Percentiles rank a stretch among this genome's conserved stretches.
These are phyloP conservation scores for Disparrhopalites patrizii DNA, from an alignment of 2,888 invertebrate genomes.

Conservation along the genomic window DNA sequence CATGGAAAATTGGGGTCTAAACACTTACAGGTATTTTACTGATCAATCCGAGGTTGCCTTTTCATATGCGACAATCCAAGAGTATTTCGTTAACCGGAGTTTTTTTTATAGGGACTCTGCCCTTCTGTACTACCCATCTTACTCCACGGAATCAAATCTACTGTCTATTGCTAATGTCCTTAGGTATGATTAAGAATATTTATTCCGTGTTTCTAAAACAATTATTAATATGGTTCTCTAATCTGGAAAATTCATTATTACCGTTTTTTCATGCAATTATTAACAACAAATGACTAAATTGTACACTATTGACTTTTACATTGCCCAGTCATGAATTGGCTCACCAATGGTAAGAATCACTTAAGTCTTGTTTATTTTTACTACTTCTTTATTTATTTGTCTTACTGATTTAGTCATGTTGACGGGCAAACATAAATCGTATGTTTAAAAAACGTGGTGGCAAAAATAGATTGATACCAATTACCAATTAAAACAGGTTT, in stretches of 20 bases:
- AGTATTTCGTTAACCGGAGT: too few species aligned
- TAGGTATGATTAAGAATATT: background rate
- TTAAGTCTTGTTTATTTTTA: too few species aligned
- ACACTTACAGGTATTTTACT: slow-evolving; percentile 41
- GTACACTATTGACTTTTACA: background rate
- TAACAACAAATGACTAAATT: too few species aligned
- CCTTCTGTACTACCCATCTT: background rate
- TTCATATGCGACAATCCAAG: too few species aligned
- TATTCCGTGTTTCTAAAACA: background rate
- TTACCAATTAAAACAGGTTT: too few species aligned
- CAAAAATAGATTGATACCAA: too few species aligned
- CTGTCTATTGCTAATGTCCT: slow-evolving; percentile 3
- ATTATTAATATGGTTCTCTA: background rate
- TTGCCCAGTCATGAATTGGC: slow-evolving; percentile 21
- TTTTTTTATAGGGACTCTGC: slow-evolving; percentile 13
- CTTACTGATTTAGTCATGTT: too few species aligned
- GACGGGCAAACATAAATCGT: too few species aligned
- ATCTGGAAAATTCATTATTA: background rate
- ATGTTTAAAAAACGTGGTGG: too few species aligned
- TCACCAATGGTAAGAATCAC: slow-evolving; percentile 27
- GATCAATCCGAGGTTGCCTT: too few species aligned
- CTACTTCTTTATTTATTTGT: too few species aligned
- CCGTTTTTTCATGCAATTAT: slow-evolving; percentile 7
- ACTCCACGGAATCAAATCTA: background rate
- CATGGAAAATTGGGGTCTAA: slow-evolving; percentile 41